Base-by-base conservation (phyloP, 2,797 vertebrate genomes). In the Helicolenus hilgendorfi region DNA sequence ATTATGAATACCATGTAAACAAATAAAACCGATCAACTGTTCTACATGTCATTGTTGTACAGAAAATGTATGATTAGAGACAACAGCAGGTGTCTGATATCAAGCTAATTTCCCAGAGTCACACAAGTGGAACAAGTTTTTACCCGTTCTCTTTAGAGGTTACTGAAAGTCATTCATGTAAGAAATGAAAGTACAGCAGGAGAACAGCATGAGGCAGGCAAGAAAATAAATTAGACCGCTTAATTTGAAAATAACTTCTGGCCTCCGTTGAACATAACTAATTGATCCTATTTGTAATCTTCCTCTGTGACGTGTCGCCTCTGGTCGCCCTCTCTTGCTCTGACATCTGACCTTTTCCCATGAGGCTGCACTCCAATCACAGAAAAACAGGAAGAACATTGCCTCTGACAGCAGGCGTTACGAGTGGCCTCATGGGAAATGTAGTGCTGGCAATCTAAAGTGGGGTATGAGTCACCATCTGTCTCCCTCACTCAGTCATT, bases 351-450 rank as follows among this genome's bases (percentile, higher is more conserved):
- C 94, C 92, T 91, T 88, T 73, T 87, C 95, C 91, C 92, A 79
- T 41, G 91, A 92, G 94, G 72, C 83, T 29, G 76, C 74, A 77
- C 80, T 94, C 92, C 94, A 96, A 92, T 96, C 94, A 95, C 87
- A 85, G 92, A 84, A 94, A 94, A 95, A 90, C 88, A 94, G 86
- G 91, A 95, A 92, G 94, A 96, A 94, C 93, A 96, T 95, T 94
- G 89, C 91, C 72, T 95, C 78, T 94, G 96, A 97, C 95, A 95
- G 91, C 88, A 90, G 91, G 89, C 90, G 81, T 96, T 96, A 94
- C 89, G 92, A 96, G 93, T 92, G 93, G 95, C 79, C 96, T 96
- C 95, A 94, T 96, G 96, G 96, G 96, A 97, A 97, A 97, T 97
- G 96, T 95, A 96, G 96, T 97, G 90, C 90, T 94, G 89, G 93